Conservation (phyloP, 1,140 invertebrate genomes). For the Aphidius gifuensis region DNA sequence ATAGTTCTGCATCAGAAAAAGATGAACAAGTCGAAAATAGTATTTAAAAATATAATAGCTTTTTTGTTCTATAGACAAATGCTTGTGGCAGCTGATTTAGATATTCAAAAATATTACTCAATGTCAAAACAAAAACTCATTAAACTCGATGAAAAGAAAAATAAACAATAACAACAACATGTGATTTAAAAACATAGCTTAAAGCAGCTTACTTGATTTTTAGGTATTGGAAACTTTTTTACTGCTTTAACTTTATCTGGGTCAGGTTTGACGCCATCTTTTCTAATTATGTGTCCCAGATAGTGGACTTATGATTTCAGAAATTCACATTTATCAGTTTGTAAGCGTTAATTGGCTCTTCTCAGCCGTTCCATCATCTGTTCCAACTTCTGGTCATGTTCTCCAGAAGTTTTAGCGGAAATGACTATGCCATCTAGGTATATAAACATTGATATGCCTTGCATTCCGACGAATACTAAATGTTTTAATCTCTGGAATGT, state of each 20-base stretch:
- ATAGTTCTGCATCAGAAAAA: too few species aligned
- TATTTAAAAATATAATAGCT: too few species aligned
- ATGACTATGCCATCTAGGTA: conserved; percentile 40
- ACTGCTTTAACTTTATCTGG: conserved; percentile 46
- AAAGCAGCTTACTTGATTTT: too few species aligned
- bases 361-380: conserved; percentile 42
- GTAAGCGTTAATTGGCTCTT: conserved; percentile 44
- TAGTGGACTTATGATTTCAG: conserved; percentile 47
- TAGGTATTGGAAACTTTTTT: conserved; percentile 45
- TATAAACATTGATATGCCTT: too few species aligned
- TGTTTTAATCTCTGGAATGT: conserved; percentile 39
- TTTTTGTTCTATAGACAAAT: too few species aligned
- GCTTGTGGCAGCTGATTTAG: too few species aligned
- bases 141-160: too few species aligned
- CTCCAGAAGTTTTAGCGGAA: conserved; percentile 27
- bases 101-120: too few species aligned
- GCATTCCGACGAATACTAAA: conserved; percentile 28
- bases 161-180: too few species aligned
- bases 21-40: too few species aligned
- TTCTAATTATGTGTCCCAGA: conserved; percentile 48
- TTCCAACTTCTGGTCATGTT: conserved; percentile 32
- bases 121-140: too few species aligned
- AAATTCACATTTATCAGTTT: conserved; percentile 42
- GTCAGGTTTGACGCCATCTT: conserved; percentile 48
- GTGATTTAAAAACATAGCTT: too few species aligned